Base-by-base conservation (phyloP, 2,888 invertebrate genomes). In the Diplolepis rosae region DNA sequence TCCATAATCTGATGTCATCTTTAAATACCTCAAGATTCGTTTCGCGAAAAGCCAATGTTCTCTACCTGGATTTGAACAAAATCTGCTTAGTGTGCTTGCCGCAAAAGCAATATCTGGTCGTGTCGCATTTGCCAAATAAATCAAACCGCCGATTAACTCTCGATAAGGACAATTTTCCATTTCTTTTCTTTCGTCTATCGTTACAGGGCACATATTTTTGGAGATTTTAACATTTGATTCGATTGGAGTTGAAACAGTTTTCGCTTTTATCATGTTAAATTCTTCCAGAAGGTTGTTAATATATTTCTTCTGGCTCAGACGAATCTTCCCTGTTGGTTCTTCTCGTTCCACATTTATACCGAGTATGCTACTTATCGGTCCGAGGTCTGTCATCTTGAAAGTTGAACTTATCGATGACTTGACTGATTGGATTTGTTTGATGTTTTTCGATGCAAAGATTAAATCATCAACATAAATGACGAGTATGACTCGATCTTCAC, bases 101-200 rank as follows among this genome's bases (percentile, higher is more conserved):
- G 79, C 77, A 32, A 74, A 75, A 0, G 76, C 72, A 45, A 79
- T 75, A 39, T 80, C 78, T 0, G 77, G 79, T 1, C 73, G 68
- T 4, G 75, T 78, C 0, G 71, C 71, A 15, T 74, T 76, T 1
- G 78, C 69, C 35, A 81, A 65, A 35, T 79, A 79, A 32, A 80
- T 78, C 13, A 80, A 39, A 1, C 74, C 69, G 0, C 80, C 79
- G 0, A 79, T 15, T 24, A 79, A 52, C 69, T 79, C 77, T 50
- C 76, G 71, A 61, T 78, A 79, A 1, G 79, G 79, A 39, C 45
- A 13, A 39, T 65, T 65, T 42, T 28, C 42, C 72, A 77, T 76
- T 6, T 77, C 66, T 1, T 66, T 3, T 32, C 42, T 54, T 56
- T 76, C 73, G 7, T 72, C 72, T 32, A 71, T 67, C 0, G 27